These are phyloP conservation scores for Eubucco bourcierii DNA, from an alignment of 2,113 vertebrate genomes.

Conservation along the genomic window DNA sequence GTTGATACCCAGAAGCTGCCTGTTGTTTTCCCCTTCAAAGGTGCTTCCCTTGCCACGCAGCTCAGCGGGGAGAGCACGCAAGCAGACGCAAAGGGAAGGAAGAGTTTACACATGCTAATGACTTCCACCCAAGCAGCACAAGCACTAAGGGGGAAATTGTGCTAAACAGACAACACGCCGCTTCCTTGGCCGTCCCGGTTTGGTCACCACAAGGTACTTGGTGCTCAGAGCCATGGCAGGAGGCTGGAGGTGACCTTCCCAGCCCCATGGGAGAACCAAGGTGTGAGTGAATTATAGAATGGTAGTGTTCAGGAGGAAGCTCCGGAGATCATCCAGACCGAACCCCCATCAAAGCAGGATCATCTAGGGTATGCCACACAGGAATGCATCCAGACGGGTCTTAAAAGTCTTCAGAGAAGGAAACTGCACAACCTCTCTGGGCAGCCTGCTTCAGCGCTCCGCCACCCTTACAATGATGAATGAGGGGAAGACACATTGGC, in stretches of 20 bases:
- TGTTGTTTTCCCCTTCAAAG: slow-evolving; percentile 55
- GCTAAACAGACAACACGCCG: background rate
- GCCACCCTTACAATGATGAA: too few relatives aligned
- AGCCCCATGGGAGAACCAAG: background rate
- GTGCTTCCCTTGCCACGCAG: slow-evolving; percentile 59
- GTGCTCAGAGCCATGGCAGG: background rate
- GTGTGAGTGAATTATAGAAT: fast-evolving
- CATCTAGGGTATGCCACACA: too few relatives aligned
- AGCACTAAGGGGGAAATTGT: background rate
- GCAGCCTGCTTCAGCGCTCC: too few relatives aligned
- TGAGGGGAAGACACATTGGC: fast-evolving
- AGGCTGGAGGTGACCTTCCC: background rate
- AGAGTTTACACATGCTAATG: slow-evolving; percentile 56
- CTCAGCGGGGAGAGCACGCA: slow-evolving; percentile 52
- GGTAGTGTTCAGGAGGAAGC: too few relatives aligned
- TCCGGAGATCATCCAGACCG: too few relatives aligned
- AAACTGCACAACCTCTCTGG: too few relatives aligned
- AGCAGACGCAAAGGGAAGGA: slow-evolving; percentile 37
- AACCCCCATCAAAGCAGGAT: too few relatives aligned
- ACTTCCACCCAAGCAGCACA: slow-evolving; percentile 48
- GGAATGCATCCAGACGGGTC: too few relatives aligned
- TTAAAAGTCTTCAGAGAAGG: too few relatives aligned
- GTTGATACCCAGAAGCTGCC: background rate
- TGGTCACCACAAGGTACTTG: background rate
- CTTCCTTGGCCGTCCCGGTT: background rate